Evolutionary conservation across 2,113 vertebrate species (phyloP).

Genomic region (Cheilinus undulatus): DNA sequence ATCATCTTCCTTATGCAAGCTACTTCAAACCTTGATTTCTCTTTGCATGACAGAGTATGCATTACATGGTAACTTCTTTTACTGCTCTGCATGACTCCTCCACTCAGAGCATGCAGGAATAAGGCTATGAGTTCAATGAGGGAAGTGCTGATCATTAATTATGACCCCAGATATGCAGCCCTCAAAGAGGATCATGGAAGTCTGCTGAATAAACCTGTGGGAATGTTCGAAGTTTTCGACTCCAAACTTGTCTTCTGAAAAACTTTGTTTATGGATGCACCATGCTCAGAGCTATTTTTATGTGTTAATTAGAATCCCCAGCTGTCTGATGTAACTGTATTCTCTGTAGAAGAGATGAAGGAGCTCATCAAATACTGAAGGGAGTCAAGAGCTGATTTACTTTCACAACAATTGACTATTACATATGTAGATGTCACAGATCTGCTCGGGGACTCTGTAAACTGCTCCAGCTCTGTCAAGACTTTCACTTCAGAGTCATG

Average conservation of each 20-base stretch:
- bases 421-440: constrained; percentile 16
- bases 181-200: constrained; percentile 24
- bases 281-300: constrained; percentile 27
- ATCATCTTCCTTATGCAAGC: too few species aligned
- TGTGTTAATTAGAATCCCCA: constrained; percentile 38
- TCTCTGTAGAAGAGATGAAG: constrained; percentile 27
- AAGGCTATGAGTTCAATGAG: constrained; percentile 57
- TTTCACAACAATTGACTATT: constrained; percentile 5
- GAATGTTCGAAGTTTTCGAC: not conserved
- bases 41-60: constrained; percentile 56
- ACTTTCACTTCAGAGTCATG: not conserved
- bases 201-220: constrained; percentile 13
- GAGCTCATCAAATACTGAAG: not conserved
- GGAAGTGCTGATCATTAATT: too few species aligned
- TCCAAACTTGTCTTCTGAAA: constrained; percentile 9
- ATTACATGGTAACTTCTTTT: too few species aligned
- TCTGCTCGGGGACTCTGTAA: not conserved
- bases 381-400: constrained; percentile 21
- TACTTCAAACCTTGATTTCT: not conserved
- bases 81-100: too few species aligned
- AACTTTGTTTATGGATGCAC: not conserved
- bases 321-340: not conserved
- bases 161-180: not conserved
- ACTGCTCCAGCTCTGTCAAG: not conserved
- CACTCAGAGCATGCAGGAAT: too few species aligned